These are phyloP conservation scores for Desmodus rotundus DNA, from an alignment of 2,113 vertebrate species.

Conservation along the genomic window DNA sequence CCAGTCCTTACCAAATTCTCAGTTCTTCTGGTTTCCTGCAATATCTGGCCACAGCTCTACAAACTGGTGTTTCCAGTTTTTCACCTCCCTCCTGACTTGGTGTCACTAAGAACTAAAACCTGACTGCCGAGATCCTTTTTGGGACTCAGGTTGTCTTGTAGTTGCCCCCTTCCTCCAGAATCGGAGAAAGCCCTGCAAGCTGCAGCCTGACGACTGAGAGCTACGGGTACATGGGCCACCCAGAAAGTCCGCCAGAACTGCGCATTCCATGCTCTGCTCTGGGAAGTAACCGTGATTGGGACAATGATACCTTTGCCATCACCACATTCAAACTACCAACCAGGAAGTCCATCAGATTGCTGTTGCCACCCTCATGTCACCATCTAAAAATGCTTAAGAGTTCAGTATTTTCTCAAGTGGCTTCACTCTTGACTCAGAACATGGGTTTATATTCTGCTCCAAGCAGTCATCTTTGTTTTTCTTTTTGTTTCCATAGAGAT, in stretches of 20 bases:
- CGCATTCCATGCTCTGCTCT: not conserved
- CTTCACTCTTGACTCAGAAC: not conserved
- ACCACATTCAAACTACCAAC: not conserved
- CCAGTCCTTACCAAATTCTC: not conserved
- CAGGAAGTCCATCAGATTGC: not conserved
- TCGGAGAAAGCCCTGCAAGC: not conserved
- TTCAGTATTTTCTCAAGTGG: not conserved
- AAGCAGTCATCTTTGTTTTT: not conserved
- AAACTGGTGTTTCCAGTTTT: not conserved
- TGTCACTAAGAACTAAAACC: not conserved
- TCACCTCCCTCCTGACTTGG: not conserved
- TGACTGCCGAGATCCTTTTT: not conserved
- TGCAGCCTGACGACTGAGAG: not conserved
- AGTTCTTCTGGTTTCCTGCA: not conserved
- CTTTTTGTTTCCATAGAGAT: not conserved
- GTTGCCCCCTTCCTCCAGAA: not conserved
- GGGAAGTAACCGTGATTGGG: not conserved
- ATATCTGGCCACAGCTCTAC: not conserved
- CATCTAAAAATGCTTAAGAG: not conserved
- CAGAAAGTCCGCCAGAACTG: not conserved
- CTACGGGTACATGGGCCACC: not conserved
- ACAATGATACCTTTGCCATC: not conserved
- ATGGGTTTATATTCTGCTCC: not conserved
- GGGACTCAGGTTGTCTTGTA: not conserved
- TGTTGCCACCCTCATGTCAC: not conserved